phyloP scores from a whole-genome alignment of 2,888 invertebrate genomes.

The Achlya flavicornis region DNA sequence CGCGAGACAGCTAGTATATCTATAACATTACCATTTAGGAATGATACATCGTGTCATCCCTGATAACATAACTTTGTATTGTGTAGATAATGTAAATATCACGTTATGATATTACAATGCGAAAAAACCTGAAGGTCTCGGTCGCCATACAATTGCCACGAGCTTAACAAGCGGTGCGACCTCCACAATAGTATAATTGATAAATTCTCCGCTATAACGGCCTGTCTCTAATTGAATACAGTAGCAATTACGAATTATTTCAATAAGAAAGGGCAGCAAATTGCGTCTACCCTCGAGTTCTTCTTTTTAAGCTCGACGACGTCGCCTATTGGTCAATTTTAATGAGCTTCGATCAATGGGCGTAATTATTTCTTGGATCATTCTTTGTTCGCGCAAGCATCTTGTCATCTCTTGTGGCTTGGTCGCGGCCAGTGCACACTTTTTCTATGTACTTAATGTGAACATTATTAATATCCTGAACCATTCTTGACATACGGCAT shows the following conservation, averaged over 20 bases:
- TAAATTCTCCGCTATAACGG: slow-evolving; percentile 61
- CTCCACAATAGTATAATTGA: slow-evolving; percentile 51
- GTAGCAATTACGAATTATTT: slow-evolving; percentile 68
- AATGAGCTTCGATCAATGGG: slow-evolving; percentile 81
- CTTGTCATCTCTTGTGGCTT: slow-evolving; percentile 68
- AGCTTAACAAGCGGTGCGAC: slow-evolving; percentile 40
- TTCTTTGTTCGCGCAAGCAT: slow-evolving; percentile 73
- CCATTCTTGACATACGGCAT: too few relatives aligned
- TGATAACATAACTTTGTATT: neutral
- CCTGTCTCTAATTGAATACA: slow-evolving; percentile 69
- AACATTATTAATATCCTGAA: slow-evolving; percentile 21
- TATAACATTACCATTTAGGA: too few relatives aligned
- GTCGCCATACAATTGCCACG: neutral
- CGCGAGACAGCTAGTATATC: too few relatives aligned
- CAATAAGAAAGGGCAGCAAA: slow-evolving; percentile 76
- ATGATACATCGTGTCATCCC: neutral
- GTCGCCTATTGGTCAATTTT: slow-evolving; percentile 73
- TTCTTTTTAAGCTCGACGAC: slow-evolving; percentile 64
- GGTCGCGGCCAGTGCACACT: slow-evolving; percentile 24
- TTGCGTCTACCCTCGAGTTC: slow-evolving; percentile 62
- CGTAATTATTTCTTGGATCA: slow-evolving; percentile 81
- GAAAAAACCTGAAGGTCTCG: slow-evolving; percentile 2
- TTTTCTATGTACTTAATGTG: slow-evolving; percentile 28
- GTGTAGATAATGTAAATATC: slow-evolving; percentile 2
- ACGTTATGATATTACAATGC: slow-evolving; percentile 4